These are phyloP conservation scores for Drosophila pegasa DNA, from an alignment of 2,888 invertebrate genomes.

Conservation along the genomic window DNA sequence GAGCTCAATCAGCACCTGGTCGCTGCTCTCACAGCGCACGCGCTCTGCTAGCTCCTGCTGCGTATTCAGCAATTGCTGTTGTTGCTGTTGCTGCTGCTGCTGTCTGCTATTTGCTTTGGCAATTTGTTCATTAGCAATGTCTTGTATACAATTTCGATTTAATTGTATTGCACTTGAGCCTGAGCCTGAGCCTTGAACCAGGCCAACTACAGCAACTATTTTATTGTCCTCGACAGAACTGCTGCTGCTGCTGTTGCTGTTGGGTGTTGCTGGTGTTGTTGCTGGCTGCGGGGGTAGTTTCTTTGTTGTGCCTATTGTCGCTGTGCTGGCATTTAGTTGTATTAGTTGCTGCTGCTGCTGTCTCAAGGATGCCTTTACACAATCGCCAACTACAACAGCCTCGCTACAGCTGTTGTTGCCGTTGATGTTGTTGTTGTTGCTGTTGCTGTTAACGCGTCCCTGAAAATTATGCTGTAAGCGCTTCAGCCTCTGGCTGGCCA, in stretches of 20 bases:
- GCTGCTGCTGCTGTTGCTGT: conserved; percentile 1
- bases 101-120: conserved; percentile 38
- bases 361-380: conserved; percentile 74
- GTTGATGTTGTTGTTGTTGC: conserved; percentile 28
- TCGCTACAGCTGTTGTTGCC: conserved; percentile 46
- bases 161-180: conserved; percentile 73
- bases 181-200: conserved; percentile 61
- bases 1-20: conserved; percentile 72
- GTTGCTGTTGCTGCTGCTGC: conserved; percentile 33
- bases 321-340: conserved; percentile 53
- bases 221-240: conserved; percentile 45
- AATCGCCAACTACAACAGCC: conserved; percentile 49
- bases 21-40: conserved; percentile 48
- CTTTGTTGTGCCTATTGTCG: conserved; percentile 54
- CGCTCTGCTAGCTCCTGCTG: conserved; percentile 52
- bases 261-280: conserved; percentile 11
- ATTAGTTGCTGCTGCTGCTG: conserved; percentile 46
- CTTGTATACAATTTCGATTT: conserved; percentile 58
- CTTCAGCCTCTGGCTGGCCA: conserved; percentile 85
- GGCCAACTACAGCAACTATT: conserved; percentile 29
- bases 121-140: conserved; percentile 54
- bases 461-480: conserved; percentile 85
- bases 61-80: conserved; percentile 64
- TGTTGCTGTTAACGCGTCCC: conserved; percentile 71
- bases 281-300: conserved; percentile 61